These are phyloP conservation scores for Hipparchia sbordonii DNA, from an alignment of 2,888 invertebrate genomes.

Conservation along the genomic window DNA sequence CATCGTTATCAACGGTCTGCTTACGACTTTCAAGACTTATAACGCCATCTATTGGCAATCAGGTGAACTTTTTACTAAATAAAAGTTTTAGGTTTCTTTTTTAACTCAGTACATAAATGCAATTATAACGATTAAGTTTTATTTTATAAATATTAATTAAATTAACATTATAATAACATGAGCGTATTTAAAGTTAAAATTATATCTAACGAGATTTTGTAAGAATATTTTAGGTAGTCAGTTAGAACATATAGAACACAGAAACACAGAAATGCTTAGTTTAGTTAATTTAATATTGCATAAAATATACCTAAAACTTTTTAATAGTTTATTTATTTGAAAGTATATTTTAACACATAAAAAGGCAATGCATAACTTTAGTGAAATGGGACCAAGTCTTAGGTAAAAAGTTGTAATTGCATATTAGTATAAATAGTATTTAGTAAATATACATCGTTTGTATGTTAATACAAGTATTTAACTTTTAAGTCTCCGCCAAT, in stretches of 20 bases:
- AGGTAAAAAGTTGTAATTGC: neutral
- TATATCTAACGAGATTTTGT: neutral
- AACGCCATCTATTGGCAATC: conserved; percentile 57
- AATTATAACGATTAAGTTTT: too few relatives aligned
- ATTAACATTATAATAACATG: neutral
- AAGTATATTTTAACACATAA: neutral
- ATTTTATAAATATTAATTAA: neutral
- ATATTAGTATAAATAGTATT: too few relatives aligned
- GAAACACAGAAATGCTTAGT: neutral
- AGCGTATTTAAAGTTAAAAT: neutral
- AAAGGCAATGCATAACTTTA: neutral
- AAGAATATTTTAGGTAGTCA: neutral
- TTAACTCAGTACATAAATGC: too few relatives aligned
- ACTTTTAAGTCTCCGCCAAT: neutral
- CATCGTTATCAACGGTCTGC: conserved; percentile 13
- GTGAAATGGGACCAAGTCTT: neutral
- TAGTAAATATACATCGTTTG: too few relatives aligned
- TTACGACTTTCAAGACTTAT: conserved; percentile 4
- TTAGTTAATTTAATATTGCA: neutral
- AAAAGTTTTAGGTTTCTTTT: neutral
- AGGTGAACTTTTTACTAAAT: conserved; percentile 35
- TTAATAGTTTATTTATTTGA: neutral
- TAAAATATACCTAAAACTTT: neutral
- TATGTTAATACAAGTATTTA: neutral
- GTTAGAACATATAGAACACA: too few relatives aligned